Evolutionary conservation across 2,797 vertebrate species (phyloP).

Genomic region (Petrocephalus schoutedeni): DNA sequence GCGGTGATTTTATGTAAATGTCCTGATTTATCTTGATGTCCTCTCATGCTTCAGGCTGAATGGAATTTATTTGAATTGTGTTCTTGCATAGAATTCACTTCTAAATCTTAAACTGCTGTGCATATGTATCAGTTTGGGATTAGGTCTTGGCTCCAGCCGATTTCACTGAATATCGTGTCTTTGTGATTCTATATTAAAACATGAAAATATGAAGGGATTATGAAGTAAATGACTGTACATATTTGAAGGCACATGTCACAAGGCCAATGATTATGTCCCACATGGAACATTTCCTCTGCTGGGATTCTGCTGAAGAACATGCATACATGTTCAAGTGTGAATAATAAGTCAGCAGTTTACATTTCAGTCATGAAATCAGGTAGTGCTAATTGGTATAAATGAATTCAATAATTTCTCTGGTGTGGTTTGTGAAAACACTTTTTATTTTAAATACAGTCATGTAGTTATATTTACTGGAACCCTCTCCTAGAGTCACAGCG

Average conservation of each 20-base stretch:
- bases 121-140: not conserved
- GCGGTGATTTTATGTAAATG: not conserved
- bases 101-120: not conserved
- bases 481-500: not conserved
- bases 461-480: not conserved
- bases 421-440: not conserved
- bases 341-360: not conserved
- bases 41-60: not conserved
- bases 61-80: not conserved
- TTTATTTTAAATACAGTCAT: not conserved
- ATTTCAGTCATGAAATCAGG: constrained; percentile 7
- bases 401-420: not conserved
- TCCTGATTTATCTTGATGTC: not conserved
- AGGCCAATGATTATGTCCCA: not conserved
- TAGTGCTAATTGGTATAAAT: not conserved
- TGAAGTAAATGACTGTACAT: not conserved
- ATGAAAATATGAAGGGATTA: not conserved
- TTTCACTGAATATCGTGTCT: not conserved
- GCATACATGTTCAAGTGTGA: not conserved
- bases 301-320: not conserved
- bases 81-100: not conserved
- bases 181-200: not conserved
- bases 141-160: not conserved
- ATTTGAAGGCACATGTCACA: not conserved
- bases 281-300: not conserved